Evolutionary conservation across 2,797 vertebrate species (phyloP), one percentile per base, ranked within the genome.

Genomic region (Propithecus perrieri): DNA sequence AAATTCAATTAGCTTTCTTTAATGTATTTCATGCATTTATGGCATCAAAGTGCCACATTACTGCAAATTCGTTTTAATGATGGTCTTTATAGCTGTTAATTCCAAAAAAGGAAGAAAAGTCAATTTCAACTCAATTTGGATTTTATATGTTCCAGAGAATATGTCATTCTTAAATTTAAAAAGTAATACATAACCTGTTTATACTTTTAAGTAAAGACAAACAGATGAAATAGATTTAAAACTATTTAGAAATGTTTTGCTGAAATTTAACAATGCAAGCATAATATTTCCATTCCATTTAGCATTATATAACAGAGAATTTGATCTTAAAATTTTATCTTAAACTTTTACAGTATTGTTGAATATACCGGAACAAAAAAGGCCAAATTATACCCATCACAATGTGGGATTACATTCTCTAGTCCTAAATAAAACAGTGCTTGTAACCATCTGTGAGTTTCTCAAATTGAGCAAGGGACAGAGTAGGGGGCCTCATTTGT

Each of bases 1-100:
- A 98, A 98, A 97, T 98, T 98, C 95, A 98, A 97, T 98, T 98
- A 98, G 97, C 80, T 98, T 98, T 97, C 96, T 96, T 98, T 97
- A 98, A 98, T 98, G 81, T 95, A 96, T 97, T 98, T 97, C 92
- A 97, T 98, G 96, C 53, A 30, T 98, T 97, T 97, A 97, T 94
- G 96, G 84, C 96, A 98, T 98, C 97, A 98, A 98, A 96, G 83
- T 98, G 74, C 65, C 96, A 95, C 91, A 98, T 98, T 97, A 98
- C 48, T 97, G 96, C 97, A 97, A 97, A 98, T 98, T 98, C 97
- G 95, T 97, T 98, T 97, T 97, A 96, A 96, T 93, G 97, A 97
- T 97, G 80, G 96, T 97, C 96, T 97, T 97, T 97, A 96, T 38
- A 97, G 63, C 89, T 96, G 53, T 97, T 98, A 97, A 96, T 98